Conservation (phyloP, 2,888 invertebrate species). For the Mongoloraphidia duomilia region DNA sequence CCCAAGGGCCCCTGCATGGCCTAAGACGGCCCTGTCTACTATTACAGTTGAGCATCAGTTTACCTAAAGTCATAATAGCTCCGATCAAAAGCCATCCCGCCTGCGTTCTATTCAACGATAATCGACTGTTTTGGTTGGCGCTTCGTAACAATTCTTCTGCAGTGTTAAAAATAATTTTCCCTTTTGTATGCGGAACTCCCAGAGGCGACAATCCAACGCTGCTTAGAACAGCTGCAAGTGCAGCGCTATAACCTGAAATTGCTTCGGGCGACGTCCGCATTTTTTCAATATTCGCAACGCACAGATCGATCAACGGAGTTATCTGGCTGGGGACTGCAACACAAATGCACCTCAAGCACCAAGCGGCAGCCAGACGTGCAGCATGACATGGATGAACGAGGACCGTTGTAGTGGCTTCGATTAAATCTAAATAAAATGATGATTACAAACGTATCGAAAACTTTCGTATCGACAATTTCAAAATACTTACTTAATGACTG, state of each 20-base stretch:
- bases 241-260: slow-evolving; percentile 77
- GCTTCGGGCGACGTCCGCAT: slow-evolving; percentile 81
- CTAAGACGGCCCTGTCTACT: too few relatives aligned
- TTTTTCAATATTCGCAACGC: slow-evolving; percentile 76
- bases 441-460: background rate
- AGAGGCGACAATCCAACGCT: slow-evolving; percentile 80
- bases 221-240: slow-evolving; percentile 85
- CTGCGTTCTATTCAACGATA: slow-evolving; percentile 88
- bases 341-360: slow-evolving; percentile 85
- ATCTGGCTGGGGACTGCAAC: slow-evolving; percentile 90
- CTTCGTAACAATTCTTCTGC: slow-evolving; percentile 93
- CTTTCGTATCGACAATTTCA: slow-evolving; percentile 5
- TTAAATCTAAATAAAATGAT: slow-evolving; percentile 38
- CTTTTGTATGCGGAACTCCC: slow-evolving; percentile 92
- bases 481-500: slow-evolving; percentile 54
- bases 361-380: slow-evolving; percentile 85
- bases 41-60: slow-evolving; percentile 15
- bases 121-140: slow-evolving; percentile 89
- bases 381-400: slow-evolving; percentile 89
- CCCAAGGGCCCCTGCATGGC: too few relatives aligned
- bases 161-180: slow-evolving; percentile 92
- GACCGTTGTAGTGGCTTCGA: slow-evolving; percentile 68
- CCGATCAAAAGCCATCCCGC: slow-evolving; percentile 97
- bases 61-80: slow-evolving; percentile 88
- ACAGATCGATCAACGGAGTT: slow-evolving; percentile 82